phyloP scores from a whole-genome alignment of 2,113 vertebrate genomes.

The Apaloderma vittatum region DNA sequence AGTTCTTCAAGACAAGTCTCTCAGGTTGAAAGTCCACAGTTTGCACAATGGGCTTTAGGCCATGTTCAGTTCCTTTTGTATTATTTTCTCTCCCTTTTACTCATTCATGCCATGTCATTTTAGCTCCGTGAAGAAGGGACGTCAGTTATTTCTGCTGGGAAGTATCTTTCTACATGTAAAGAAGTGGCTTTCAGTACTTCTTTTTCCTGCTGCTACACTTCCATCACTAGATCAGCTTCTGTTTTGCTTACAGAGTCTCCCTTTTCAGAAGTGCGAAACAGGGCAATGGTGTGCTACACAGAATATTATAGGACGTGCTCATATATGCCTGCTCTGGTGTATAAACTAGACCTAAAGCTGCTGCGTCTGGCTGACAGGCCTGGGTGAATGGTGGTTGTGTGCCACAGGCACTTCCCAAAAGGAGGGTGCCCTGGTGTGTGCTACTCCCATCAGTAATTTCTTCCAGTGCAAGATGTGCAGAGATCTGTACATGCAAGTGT shows the following conservation, averaged over 20 bases:
- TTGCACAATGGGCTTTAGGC: not conserved
- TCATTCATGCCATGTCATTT: not conserved
- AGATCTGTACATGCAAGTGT: not conserved
- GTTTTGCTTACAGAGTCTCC: not conserved
- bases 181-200: not conserved
- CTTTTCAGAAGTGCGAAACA: not conserved
- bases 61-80: slow-evolving; percentile 4
- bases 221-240: not conserved
- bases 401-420: not conserved
- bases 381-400: not conserved
- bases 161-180: not conserved
- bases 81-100: not conserved
- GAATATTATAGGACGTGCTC: not conserved
- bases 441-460: not conserved
- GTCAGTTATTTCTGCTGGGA: slow-evolving; percentile 22
- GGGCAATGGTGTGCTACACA: not conserved
- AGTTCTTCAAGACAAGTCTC: not conserved
- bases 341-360: not conserved
- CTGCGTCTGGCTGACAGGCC: not conserved
- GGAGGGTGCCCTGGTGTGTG: not conserved
- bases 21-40: not conserved
- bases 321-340: not conserved
- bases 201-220: slow-evolving; percentile 21
- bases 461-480: not conserved
- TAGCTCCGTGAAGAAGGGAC: slow-evolving; percentile 12